phyloP scores from a whole-genome alignment of 1,140 invertebrate species.

The Drosophila chauvacae region DNA sequence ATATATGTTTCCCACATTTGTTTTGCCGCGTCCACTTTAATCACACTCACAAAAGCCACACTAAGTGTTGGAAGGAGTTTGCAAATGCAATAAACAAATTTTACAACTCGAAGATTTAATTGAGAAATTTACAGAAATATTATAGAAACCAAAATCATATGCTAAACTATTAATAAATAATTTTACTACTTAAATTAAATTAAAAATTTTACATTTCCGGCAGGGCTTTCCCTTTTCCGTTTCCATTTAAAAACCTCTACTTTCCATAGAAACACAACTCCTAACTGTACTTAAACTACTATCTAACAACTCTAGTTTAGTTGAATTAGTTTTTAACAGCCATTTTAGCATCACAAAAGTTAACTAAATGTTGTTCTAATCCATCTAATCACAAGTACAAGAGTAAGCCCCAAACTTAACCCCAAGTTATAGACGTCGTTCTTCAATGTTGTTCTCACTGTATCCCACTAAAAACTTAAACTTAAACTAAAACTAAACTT shows the following conservation, averaged over 20 bases:
- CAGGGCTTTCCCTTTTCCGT: slow-evolving; percentile 11
- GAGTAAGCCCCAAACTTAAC: slow-evolving; percentile 25
- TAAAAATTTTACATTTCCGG: background rate
- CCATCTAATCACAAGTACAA: slow-evolving; percentile 28
- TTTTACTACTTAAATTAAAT: background rate
- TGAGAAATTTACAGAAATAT: background rate
- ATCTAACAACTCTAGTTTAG: slow-evolving; percentile 22
- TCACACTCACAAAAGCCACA: slow-evolving; percentile 20
- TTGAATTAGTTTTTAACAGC: slow-evolving; percentile 25
- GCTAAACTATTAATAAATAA: too few species aligned
- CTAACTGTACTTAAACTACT: slow-evolving; percentile 14
- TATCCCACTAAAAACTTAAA: slow-evolving; percentile 30
- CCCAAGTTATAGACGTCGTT: slow-evolving; percentile 43
- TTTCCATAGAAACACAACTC: slow-evolving; percentile 12
- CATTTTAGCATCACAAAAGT: slow-evolving; percentile 40
- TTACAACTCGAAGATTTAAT: too few species aligned
- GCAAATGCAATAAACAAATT: background rate
- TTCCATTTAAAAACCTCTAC: slow-evolving; percentile 6
- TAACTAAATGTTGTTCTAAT: slow-evolving; percentile 59
- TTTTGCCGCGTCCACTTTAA: slow-evolving; percentile 59
- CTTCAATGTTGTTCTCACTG: slow-evolving; percentile 53
- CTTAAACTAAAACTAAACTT: slow-evolving; percentile 36
- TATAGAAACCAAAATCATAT: background rate
- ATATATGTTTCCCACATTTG: slow-evolving; percentile 59
- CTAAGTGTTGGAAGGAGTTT: background rate